Evolutionary conservation across 1,140 invertebrate species (phyloP), one percentile per base, ranked within the genome.

Genomic region (Drosophila ananassae): DNA sequence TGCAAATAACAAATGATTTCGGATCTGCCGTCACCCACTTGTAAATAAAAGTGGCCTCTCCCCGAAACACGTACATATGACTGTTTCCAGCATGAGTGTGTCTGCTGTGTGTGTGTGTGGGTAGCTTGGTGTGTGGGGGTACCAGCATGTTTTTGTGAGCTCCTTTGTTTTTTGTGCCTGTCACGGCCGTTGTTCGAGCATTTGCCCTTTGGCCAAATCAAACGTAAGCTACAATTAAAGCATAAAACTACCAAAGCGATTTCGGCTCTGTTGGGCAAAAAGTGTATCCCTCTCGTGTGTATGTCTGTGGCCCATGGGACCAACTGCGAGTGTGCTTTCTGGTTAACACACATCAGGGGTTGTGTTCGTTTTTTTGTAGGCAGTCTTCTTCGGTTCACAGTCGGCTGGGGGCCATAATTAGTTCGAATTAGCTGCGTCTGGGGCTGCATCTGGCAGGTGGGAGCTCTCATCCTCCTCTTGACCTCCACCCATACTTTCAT

Each of bases 181-280:
- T 87, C 81, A 84, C 80, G 81, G 59, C 68, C 73, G 68, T 81
- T 81, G 73, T 79, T 10, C 24, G 22, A 55, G 66, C 39, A 69
- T 69, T 63, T 54, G 77, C 82, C 81, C 69, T 63, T 71, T 85
- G 81, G 81, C 73, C 78, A 84, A 84, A 84, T 84, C 82, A 84
- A 84, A 84, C 77, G 81, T 87, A 87, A 87, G 81, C 82, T 82
- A 87, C 81, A 84, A 84, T 84, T 84, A 87, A 84, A 84, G 81
- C 82, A 84, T 84, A 77, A 82, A 82, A 82, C 79, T 74, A 74
- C 63, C 63, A 63, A 55, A 64, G 48, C 66, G 64, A 50, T 64
- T 69, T 48, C 72, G 54, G 53, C 52, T 58, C 62, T 63, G 22
- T 68, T 64, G 13, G 53, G 8, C 32, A 7, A 2, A 12, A n/a